Percentiles rank a stretch among this genome's conserved stretches.
These are phyloP conservation scores for Leptinotarsa defecta DNA, from an alignment of 1,140 invertebrate genomes.

Conservation along the genomic window DNA sequence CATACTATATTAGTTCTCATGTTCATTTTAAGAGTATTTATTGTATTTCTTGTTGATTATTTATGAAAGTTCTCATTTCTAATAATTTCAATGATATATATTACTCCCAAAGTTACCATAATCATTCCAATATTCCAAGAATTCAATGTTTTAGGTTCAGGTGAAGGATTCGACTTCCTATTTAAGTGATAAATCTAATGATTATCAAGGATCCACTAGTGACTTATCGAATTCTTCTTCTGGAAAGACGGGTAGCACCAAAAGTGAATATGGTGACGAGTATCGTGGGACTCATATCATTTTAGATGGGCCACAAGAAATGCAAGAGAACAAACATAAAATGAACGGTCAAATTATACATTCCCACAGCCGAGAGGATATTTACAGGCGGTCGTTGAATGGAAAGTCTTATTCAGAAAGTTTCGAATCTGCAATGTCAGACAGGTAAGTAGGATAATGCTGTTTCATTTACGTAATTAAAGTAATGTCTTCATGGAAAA, in stretches of 20 bases:
- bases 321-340: conserved; percentile 37
- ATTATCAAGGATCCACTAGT: conserved; percentile 53
- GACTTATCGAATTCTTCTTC: conserved; percentile 54
- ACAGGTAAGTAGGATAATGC: conserved; percentile 30
- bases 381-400: conserved; percentile 42
- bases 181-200: conserved; percentile 52
- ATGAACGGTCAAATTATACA: conserved; percentile 50
- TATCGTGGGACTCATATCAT: conserved; percentile 48
- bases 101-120: no score
- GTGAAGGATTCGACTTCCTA: conserved; percentile 64
- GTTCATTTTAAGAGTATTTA: no score
- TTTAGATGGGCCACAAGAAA: conserved; percentile 40
- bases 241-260: conserved; percentile 46
- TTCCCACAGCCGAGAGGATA: conserved; percentile 40
- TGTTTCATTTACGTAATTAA: no score
- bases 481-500: no score
- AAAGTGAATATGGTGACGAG: conserved; percentile 53
- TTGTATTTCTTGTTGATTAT: no score
- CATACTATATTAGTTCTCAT: no score
- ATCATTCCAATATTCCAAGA: neutral
- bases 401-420: conserved; percentile 46
- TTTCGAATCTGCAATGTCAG: conserved; percentile 46
- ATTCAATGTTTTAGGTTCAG: conserved; percentile 14
- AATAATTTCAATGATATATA: conserved; percentile 49
- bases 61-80: no score